Conservation (phyloP, 2,888 invertebrate genomes). For the Tetragonisca angustula region DNA sequence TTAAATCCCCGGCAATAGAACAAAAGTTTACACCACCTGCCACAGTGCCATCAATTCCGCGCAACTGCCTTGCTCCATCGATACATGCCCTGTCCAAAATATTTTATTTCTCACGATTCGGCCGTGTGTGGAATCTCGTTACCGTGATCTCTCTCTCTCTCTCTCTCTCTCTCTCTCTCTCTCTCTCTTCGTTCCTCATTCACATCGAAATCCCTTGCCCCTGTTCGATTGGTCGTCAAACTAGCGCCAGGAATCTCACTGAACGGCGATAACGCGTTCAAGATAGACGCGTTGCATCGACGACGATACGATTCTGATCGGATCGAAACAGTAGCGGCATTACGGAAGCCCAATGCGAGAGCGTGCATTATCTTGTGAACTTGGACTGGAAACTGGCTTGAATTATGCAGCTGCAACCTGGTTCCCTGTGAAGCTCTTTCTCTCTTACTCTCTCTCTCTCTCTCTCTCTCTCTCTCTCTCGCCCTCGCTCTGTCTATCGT, state of each 20-base stretch:
- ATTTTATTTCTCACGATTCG: neutral
- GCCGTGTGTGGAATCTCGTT: neutral
- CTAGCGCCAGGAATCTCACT: slow-evolving; percentile 15
- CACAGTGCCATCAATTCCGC: neutral
- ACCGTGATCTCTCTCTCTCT: neutral
- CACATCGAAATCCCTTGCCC: neutral
- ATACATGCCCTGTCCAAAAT: neutral
- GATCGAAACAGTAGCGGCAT: slow-evolving; percentile 43
- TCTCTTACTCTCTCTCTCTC: slow-evolving; percentile 1
- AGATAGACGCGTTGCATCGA: slow-evolving; percentile 28
- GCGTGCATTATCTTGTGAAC: slow-evolving; percentile 66
- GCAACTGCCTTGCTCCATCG: neutral
- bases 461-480: slow-evolving; percentile 34
- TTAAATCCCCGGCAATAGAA: neutral
- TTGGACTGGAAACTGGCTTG: slow-evolving; percentile 61
- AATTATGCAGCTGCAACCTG: slow-evolving; percentile 68
- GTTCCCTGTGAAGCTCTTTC: slow-evolving; percentile 42
- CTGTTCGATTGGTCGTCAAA: slow-evolving; percentile 13
- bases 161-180: neutral
- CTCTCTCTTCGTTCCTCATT: neutral
- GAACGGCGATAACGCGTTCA: slow-evolving; percentile 42
- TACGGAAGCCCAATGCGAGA: slow-evolving; percentile 37
- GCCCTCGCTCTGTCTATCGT: slow-evolving; percentile 30
- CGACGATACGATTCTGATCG: slow-evolving; percentile 51
- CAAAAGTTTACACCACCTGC: neutral